Evolutionary conservation across 2,888 invertebrate species (phyloP).

Genomic region (Chymomyza fuscimana): DNA sequence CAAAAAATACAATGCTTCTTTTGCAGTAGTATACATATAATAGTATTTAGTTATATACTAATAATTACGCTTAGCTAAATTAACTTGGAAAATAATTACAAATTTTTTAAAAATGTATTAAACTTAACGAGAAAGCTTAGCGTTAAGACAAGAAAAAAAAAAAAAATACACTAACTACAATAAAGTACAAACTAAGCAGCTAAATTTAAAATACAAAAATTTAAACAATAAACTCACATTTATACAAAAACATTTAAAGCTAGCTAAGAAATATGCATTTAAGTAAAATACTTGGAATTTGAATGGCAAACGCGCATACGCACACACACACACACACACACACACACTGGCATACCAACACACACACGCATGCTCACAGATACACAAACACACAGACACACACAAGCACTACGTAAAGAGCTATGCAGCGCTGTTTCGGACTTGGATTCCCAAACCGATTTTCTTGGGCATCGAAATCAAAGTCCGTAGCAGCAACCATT

Average conservation of each 20-base stretch:
- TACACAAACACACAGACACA: background rate
- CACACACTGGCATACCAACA: constrained; percentile 2
- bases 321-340: constrained; percentile 2
- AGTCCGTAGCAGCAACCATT: no score
- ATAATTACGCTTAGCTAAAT: constrained; percentile 44
- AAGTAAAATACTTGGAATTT: constrained; percentile 58
- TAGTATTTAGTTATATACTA: constrained; percentile 18
- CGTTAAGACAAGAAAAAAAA: background rate
- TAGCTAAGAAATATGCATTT: constrained; percentile 41
- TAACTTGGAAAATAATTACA: constrained; percentile 18
- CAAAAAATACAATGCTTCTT: constrained; percentile 62
- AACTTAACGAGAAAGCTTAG: constrained; percentile 2
- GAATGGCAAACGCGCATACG: constrained; percentile 35
- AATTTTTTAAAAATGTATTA: background rate
- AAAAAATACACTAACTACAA: background rate
- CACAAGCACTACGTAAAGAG: background rate
- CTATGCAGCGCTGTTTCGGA: constrained; percentile 18
- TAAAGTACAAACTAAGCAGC: background rate
- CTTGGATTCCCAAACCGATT: no score
- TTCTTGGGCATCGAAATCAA: no score
- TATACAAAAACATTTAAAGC: constrained; percentile 50
- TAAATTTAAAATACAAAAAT: constrained; percentile 9
- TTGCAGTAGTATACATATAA: constrained; percentile 22
- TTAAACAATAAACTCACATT: constrained; percentile 32
- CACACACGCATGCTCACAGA: background rate